Base-by-base conservation (phyloP, 2,888 invertebrate genomes). In the Ypsolopha scabrella region DNA sequence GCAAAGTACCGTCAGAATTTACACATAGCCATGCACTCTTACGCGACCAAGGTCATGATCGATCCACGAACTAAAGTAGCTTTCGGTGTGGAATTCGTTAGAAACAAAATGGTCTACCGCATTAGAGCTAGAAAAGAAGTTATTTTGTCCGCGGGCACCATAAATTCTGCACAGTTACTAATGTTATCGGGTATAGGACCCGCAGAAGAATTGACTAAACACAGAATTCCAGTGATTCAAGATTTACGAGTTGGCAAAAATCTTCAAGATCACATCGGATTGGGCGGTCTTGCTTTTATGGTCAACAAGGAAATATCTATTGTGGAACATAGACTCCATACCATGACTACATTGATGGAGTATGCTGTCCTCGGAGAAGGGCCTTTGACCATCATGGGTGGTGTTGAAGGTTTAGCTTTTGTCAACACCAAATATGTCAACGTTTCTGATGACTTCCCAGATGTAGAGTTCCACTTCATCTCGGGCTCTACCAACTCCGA, bases 131-230 rank as follows among this genome's bases (percentile, higher is more conserved):
- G 88, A 37, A 95, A 93, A 69, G 97, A 97, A 73, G 93, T 99
- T 0, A 93, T 99, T 48, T 68, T 99, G 1, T 94, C 95, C 0
- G 96, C 93, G 0, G 99, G 99, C 0, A 90, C 98, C 0, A 89
- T 99, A 0, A 98, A 97, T 69, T 94, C 97, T 0, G 96, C 99
- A 0, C 98, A 99, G 69, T 67, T 99, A 2, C 76, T 99, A 41
- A 96, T 98, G 96, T 75, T 99, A 0, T 96, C 96, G 7, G 99
- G 98, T 0, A 89, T 98, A 9, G 95, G 95, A 0, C 94, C 94
- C 0, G 87, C 89, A 50, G 89, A 90, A 14, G 92, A 95, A 62
- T 67, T 95, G 52, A 78, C 87, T n/a, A 90, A 92, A 60, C 90
- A 91, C 60, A 88, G 90, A 50, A 95, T 96, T 59, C 94, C 94